Evolutionary conservation across 2,888 invertebrate genomes (phyloP), one percentile per base, ranked within the genome.

Genomic region (Aproaerema taeniolella): DNA sequence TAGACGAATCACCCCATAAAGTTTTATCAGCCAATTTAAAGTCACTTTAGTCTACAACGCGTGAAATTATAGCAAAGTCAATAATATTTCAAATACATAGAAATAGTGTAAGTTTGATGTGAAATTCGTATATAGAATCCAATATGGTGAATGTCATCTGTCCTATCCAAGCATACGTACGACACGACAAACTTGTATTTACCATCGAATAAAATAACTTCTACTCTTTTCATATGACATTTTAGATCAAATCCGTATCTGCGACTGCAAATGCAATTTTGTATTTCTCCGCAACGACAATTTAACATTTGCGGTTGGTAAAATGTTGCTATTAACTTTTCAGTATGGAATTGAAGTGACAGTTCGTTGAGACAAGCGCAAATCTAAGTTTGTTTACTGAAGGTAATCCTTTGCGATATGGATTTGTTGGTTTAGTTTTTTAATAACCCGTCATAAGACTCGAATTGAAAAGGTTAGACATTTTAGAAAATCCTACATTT

Each of bases 91-190:
- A n/a, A n/a, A n/a, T n/a, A n/a, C n/a, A n/a, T n/a, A n/a, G n/a
- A n/a, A n/a, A n/a, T n/a, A n/a, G n/a, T n/a, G n/a, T n/a, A n/a
- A n/a, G n/a, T n/a, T n/a, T n/a, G n/a, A n/a, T n/a, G n/a, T n/a
- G n/a, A n/a, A n/a, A n/a, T n/a, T n/a, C n/a, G n/a, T 20, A 7
- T 20, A 26, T 9, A 26, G 9, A n/a, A 26, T n/a, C 26, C 33
- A 41, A 67, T 58, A 70, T 67, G 63, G 66, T 64, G 61, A 35
- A 34, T 50, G 59, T 66, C 67, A 66, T 31, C 58, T 65, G 71
- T 71, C 71, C 61, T 41, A 55, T 50, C 54, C 71, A 72, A 13
- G n/a, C 14, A 25, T n/a, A 3, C 9, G 20, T n/a, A n/a, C n/a
- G n/a, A n/a, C 14, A 25, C 24, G 4, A 33, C 25, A n/a, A 28